A percentile compares a stretch with the other conserved stretches of the same genome.
Conservation (phyloP, 2,797 vertebrate genomes). For the Neosilurus hyrtlii region DNA sequence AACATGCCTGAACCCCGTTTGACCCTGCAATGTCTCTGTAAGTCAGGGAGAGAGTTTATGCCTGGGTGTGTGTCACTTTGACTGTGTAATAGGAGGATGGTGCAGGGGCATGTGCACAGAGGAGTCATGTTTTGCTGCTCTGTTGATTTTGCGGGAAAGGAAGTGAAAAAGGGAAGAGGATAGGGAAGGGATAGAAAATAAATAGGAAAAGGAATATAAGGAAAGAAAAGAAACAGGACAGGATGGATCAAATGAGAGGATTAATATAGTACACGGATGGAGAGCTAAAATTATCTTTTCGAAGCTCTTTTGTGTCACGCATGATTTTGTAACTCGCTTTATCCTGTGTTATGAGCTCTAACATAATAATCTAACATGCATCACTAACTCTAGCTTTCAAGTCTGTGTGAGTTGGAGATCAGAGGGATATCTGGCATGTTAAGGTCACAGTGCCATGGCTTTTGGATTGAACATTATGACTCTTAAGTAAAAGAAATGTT, state of each 20-base stretch:
- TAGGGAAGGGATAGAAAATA: background rate
- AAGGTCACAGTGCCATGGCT: background rate
- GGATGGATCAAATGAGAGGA: background rate
- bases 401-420: background rate
- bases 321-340: background rate
- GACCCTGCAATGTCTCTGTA: slow-evolving; percentile 71
- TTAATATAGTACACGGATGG: background rate
- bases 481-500: background rate
- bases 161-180: slow-evolving; percentile 12
- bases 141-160: slow-evolving; percentile 65
- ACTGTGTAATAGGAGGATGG: slow-evolving; percentile 70
- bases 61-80: slow-evolving; percentile 70
- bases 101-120: slow-evolving; percentile 69
- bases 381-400: background rate
- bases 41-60: slow-evolving; percentile 65
- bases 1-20: slow-evolving; percentile 31
- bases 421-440: background rate
- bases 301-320: background rate
- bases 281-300: background rate
- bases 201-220: background rate
- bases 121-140: slow-evolving; percentile 69
- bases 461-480: background rate
- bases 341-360: background rate
- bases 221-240: background rate
- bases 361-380: background rate